phyloP scores from a whole-genome alignment of 2,888 invertebrate genomes.

The Spodoptera exigua region DNA sequence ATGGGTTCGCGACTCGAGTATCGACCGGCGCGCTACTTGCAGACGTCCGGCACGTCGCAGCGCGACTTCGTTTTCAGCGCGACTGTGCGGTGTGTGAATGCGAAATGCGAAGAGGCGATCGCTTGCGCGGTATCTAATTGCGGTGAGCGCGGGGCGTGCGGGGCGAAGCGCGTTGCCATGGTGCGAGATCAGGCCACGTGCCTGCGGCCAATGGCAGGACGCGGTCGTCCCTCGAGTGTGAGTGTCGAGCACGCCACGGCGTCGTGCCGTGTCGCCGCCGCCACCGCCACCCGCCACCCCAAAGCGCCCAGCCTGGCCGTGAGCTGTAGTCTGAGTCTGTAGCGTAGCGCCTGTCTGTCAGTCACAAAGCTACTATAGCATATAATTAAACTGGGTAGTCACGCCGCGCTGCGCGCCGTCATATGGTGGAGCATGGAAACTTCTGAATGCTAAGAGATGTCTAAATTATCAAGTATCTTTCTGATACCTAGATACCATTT shows the following conservation, averaged over 20 bases:
- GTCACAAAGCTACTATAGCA: too few relatives aligned
- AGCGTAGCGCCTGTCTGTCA: too few relatives aligned
- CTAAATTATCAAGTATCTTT: too few relatives aligned
- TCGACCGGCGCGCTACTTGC: slow-evolving; percentile 70
- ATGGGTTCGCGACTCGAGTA: slow-evolving; percentile 65
- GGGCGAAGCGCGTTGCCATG: slow-evolving; percentile 88
- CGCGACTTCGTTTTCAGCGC: slow-evolving; percentile 53
- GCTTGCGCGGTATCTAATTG: slow-evolving; percentile 67
- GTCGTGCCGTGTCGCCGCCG: slow-evolving; percentile 46
- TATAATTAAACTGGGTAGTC: too few relatives aligned
- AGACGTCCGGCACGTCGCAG: slow-evolving; percentile 47
- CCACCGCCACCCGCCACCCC: slow-evolving; percentile 21
- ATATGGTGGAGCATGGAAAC: too few relatives aligned
- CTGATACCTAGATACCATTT: too few relatives aligned
- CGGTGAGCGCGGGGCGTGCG: slow-evolving; percentile 59
- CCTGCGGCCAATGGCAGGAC: slow-evolving; percentile 90
- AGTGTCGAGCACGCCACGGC: slow-evolving; percentile 57
- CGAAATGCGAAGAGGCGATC: slow-evolving; percentile 50
- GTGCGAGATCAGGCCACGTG: slow-evolving; percentile 94
- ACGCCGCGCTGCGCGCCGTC: too few relatives aligned
- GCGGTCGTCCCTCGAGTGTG: slow-evolving; percentile 47
- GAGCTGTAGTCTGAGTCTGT: too few relatives aligned
- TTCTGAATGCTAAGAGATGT: too few relatives aligned
- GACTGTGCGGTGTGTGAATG: slow-evolving; percentile 38
- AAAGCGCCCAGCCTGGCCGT: too few relatives aligned